A percentile compares a stretch with the other conserved stretches of the same genome.
Conservation (phyloP, 2,113 vertebrate species). For the Ahaetulla prasina region DNA sequence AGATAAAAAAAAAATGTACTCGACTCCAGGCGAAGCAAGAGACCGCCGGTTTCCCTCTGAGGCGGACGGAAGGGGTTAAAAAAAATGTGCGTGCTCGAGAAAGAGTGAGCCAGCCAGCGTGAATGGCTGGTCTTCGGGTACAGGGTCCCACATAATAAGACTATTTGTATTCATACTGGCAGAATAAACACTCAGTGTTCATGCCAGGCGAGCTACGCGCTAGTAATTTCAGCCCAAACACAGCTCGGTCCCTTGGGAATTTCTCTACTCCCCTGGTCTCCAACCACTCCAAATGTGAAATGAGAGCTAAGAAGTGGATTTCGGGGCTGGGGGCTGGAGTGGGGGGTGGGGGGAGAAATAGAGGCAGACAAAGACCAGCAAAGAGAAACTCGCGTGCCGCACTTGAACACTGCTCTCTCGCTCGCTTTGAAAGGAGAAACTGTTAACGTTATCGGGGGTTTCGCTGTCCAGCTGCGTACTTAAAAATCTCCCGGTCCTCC, state of each 20-base stretch:
- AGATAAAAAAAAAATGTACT: background rate
- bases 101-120: background rate
- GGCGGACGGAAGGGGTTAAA: slow-evolving; percentile 65
- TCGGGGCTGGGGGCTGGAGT: background rate
- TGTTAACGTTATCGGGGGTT: background rate
- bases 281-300: slow-evolving; percentile 66
- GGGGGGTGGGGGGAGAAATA: rapidly evolving
- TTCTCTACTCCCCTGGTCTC: slow-evolving; percentile 70
- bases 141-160: slow-evolving; percentile 78
- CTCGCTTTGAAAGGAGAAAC: slow-evolving; percentile 8
- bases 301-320: slow-evolving; percentile 57
- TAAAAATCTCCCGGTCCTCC: slow-evolving; percentile 57
- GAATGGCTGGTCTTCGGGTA: slow-evolving; percentile 69
- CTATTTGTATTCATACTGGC: slow-evolving; percentile 84
- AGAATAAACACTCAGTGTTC: slow-evolving; percentile 81
- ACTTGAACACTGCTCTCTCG: slow-evolving; percentile 19
- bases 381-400: slow-evolving; percentile 49
- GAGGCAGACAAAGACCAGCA: slow-evolving; percentile 62
- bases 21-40: background rate
- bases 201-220: slow-evolving; percentile 78
- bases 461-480: background rate
- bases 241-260: slow-evolving; percentile 73
- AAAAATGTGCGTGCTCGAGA: slow-evolving; percentile 46
- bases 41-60: background rate
- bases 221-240: slow-evolving; percentile 81